Conservation (phyloP, 2,888 invertebrate genomes). For the Cephus runcator region DNA sequence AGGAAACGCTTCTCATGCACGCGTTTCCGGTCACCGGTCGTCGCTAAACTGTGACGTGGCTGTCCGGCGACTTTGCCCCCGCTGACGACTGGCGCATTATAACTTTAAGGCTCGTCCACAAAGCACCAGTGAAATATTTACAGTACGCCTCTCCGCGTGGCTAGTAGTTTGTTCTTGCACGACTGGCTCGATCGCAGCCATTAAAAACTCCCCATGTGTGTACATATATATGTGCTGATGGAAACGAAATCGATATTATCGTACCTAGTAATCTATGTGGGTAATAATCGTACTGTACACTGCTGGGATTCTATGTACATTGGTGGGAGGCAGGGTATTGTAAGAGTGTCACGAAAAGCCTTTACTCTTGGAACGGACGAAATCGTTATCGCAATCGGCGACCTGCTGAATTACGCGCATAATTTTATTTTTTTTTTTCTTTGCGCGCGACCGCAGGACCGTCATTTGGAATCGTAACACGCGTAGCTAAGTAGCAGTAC, state of each 20-base stretch:
- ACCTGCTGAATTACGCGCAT: not conserved
- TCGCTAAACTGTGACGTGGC: not conserved
- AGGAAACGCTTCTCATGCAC: not conserved
- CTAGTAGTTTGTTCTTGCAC: not conserved
- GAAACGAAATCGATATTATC: not conserved
- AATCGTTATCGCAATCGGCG: not conserved
- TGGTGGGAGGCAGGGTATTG: not conserved
- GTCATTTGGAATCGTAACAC: not conserved
- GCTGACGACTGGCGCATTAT: not conserved
- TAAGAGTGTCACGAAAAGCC: not conserved
- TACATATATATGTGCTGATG: not conserved
- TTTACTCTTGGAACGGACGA: not conserved
- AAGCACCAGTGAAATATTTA: not conserved
- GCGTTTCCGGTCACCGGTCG: not conserved
- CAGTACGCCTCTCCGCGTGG: not conserved
- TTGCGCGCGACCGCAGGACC: not conserved
- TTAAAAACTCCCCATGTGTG: not conserved
- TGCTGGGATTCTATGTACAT: not conserved
- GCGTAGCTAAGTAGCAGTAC: not conserved
- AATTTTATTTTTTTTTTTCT: not conserved
- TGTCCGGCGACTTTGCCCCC: not conserved
- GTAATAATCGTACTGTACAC: not conserved
- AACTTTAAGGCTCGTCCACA: not conserved
- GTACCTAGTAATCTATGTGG: not conserved
- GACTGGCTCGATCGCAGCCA: not conserved